Conservation (phyloP, 2,113 vertebrate species). For the Anthoscopus minutus region DNA sequence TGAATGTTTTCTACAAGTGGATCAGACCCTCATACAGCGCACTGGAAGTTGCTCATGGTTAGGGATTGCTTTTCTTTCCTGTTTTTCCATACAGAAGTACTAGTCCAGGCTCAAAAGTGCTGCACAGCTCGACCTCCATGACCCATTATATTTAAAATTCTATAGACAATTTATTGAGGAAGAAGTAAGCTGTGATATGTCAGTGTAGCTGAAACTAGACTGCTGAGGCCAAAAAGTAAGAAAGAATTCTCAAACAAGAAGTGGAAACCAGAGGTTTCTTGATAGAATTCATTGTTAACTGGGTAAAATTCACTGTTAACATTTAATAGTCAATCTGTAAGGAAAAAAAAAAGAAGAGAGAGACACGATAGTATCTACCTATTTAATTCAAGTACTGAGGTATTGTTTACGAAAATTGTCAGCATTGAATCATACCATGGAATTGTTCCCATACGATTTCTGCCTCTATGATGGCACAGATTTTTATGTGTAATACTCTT, state of each 20-base stretch:
- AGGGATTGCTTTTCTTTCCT: background rate
- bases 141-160: background rate
- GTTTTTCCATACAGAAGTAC: background rate
- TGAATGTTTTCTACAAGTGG: background rate
- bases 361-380: background rate
- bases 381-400: background rate
- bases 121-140: background rate
- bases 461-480: background rate
- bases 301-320: background rate
- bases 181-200: background rate
- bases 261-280: background rate
- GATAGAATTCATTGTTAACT: background rate
- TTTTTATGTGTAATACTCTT: background rate
- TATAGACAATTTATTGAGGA: background rate
- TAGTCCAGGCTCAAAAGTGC: background rate
- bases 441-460: background rate
- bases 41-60: background rate
- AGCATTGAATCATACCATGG: background rate
- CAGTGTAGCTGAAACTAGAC: background rate
- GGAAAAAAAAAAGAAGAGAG: fast-evolving
- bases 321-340: background rate
- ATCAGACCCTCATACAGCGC: background rate
- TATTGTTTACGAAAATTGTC: background rate
- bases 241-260: background rate
- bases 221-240: background rate